A percentile compares a stretch with the other conserved stretches of the same genome.
These are phyloP conservation scores for Lordiphosa mommai DNA, from an alignment of 1,140 invertebrate genomes.

Conservation along the genomic window DNA sequence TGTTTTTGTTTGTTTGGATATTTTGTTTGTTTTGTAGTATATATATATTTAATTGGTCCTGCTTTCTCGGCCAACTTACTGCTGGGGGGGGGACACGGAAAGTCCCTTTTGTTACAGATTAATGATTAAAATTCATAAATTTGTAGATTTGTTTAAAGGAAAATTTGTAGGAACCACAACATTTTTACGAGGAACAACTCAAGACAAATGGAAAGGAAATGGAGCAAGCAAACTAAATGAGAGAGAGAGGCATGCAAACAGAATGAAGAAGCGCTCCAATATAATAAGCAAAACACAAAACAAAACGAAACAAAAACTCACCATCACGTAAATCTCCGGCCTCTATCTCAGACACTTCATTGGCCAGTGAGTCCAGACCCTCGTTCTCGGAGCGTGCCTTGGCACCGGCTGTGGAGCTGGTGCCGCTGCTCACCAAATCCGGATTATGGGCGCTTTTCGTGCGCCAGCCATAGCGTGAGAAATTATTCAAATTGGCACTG, in stretches of 20 bases:
- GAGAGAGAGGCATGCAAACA: slow-evolving; percentile 20
- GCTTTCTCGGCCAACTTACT: slow-evolving; percentile 77
- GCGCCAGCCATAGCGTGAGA: slow-evolving; percentile 90
- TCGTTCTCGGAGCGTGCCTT: slow-evolving; percentile 96
- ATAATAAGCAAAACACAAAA: slow-evolving; percentile 18
- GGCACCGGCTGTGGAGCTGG: slow-evolving; percentile 66
- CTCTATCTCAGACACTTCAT: slow-evolving; percentile 93
- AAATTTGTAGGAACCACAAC: slow-evolving; percentile 67
- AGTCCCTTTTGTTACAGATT: slow-evolving; percentile 37
- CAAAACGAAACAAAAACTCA: slow-evolving; percentile 79
- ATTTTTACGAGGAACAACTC: slow-evolving; percentile 57
- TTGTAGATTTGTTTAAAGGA: slow-evolving; percentile 54
- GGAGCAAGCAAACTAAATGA: slow-evolving; percentile 44
- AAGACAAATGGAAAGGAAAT: slow-evolving; percentile 39
- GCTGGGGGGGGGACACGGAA: slow-evolving; percentile 40
- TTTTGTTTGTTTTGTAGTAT: background rate
- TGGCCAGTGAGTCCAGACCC: slow-evolving; percentile 89
- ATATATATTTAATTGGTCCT: slow-evolving; percentile 61
- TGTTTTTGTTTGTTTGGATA: background rate
- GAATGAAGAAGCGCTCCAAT: slow-evolving; percentile 28
- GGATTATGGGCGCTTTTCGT: slow-evolving; percentile 81
- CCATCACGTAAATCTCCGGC: slow-evolving; percentile 95
- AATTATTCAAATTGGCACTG: slow-evolving; percentile 94
- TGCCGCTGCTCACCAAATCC: slow-evolving; percentile 78
- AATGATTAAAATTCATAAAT: slow-evolving; percentile 48